Conservation (phyloP, 2,113 vertebrate genomes). For the Leptosomus discolor region DNA sequence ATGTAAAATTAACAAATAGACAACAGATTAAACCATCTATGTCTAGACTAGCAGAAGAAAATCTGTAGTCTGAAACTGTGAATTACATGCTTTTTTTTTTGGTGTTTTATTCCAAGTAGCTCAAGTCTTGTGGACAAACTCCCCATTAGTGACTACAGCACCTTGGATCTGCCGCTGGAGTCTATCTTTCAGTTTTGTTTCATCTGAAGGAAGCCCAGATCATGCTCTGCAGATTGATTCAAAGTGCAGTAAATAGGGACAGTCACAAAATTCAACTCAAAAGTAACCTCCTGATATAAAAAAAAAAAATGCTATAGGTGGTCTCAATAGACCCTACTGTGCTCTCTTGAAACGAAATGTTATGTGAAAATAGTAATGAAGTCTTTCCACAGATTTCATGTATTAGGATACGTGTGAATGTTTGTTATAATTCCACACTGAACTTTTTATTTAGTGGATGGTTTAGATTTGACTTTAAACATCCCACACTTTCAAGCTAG, state of each 20-base stretch:
- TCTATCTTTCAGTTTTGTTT: no score
- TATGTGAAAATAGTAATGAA: neutral
- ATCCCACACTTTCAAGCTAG: neutral
- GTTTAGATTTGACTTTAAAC: neutral
- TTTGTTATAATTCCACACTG: neutral
- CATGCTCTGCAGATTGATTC: neutral
- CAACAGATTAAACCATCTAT: neutral
- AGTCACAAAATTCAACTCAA: neutral
- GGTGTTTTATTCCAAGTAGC: neutral
- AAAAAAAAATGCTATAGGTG: neutral
- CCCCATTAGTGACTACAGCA: neutral
- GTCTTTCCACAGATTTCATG: neutral
- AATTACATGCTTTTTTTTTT: neutral
- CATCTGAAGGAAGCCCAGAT: neutral
- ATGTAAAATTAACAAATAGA: neutral
- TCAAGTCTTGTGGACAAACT: neutral
- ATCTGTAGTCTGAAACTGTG: neutral
- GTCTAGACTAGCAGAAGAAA: neutral
- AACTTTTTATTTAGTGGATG: neutral
- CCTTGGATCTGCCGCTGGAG: neutral
- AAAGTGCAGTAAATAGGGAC: neutral
- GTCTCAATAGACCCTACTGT: neutral
- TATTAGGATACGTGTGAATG: neutral
- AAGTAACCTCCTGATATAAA: neutral
- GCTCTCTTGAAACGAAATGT: neutral